Conservation (phyloP, 2,888 invertebrate species). For the Chouioia cunea region DNA sequence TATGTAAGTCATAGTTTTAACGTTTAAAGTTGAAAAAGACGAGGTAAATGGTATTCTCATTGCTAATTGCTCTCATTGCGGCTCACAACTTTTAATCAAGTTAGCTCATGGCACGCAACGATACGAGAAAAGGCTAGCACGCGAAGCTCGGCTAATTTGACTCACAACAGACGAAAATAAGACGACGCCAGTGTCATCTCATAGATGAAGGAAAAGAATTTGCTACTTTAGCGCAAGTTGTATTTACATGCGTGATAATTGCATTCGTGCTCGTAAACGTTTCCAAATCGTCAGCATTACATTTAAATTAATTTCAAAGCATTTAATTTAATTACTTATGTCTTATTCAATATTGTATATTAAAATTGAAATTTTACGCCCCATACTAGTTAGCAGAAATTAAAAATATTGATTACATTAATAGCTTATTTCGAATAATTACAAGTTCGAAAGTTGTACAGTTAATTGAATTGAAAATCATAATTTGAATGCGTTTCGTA, state of each 20-base stretch:
- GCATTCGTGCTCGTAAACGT: too few relatives aligned
- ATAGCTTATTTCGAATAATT: constrained; percentile 49
- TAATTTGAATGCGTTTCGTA: constrained; percentile 8
- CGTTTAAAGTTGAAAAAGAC: too few relatives aligned
- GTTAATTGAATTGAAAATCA: constrained; percentile 20
- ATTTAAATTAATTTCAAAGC: too few relatives aligned
- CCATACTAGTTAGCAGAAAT: too few relatives aligned
- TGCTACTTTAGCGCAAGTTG: constrained; percentile 11
- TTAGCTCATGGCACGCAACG: constrained; percentile 30
- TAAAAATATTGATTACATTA: too few relatives aligned
- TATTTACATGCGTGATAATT: too few relatives aligned
- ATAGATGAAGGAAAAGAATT: constrained; percentile 25
- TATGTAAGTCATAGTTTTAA: too few relatives aligned
- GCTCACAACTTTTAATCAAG: constrained; percentile 41
- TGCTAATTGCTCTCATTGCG: constrained; percentile 36
- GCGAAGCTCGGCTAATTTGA: constrained; percentile 30
- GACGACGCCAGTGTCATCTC: constrained; percentile 24
- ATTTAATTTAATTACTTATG: constrained; percentile 12
- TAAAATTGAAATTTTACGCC: constrained; percentile 56
- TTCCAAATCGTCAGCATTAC: too few relatives aligned
- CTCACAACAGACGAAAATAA: constrained; percentile 26
- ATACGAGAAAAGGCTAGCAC: constrained; percentile 31
- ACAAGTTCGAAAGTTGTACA: constrained; percentile 47
- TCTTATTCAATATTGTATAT: constrained; percentile 24
- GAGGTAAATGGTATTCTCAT: constrained; percentile 8